Base-by-base conservation (phyloP, 2,888 invertebrate genomes). In the Drosophila flavopinicola region DNA sequence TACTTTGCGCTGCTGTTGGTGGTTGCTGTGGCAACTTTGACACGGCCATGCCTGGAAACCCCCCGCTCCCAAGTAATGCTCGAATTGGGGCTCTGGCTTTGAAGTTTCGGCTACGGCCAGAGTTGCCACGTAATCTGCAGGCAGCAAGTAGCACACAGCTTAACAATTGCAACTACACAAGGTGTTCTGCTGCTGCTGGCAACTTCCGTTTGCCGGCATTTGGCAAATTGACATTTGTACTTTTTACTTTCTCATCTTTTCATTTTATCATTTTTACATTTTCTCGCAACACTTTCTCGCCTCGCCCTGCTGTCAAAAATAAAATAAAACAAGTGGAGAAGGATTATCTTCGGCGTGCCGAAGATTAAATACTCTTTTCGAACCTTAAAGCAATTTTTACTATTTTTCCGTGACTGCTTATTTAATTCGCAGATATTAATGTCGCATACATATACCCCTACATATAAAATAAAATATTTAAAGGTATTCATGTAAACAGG, bases 141-240 rank as follows among this genome's bases (percentile, higher is more conserved):
- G 11, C 11, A 13, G 23, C 13, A 10, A 9, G 6, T 33, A 33
- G 20, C 17, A 49, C 7, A 32, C 29, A 23, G 23, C 71, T 72
- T 72, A 65, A 60, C 65, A 68, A 64, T 67, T 59, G 54, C 61
- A 76, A 79, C 79, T 76, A 56, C 45, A 59, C 45, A 66, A 68
- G 53, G 45, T 45, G 51, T 41, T n/a, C 29, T 10, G 10, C 10
- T 52, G 33, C 48, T 51, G 33, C 35, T 49, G 61, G 52, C 48
- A 58, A 37, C 64, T 75, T 72, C 79, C 83, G 72, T 59, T 70
- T 41, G 49, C 59, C 77, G 75, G 65, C 69, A 73, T 75, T 85
- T 83, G 85, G 84, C 86, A 82, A 85, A 82, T 82, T 85, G 86
- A 84, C 79, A 83, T 83, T 82, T 85, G 79, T 83, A 76, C 59